Evolutionary conservation across 1,140 invertebrate genomes (phyloP), one percentile per base, ranked within the genome.

Genomic region (Apis cerana): DNA sequence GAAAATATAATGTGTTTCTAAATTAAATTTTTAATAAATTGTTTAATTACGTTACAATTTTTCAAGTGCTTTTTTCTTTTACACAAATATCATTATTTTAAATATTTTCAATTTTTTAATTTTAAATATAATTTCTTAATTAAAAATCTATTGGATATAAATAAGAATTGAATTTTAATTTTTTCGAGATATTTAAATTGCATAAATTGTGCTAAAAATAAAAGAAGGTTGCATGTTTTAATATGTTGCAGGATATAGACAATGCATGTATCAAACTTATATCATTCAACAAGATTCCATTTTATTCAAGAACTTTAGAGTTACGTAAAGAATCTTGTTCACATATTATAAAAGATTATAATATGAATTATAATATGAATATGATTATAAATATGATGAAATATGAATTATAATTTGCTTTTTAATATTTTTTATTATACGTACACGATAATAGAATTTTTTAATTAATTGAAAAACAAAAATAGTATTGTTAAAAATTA

Each of bases 151-250:
- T 43, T 33, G 2, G 2, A 10, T 52, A 5, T 19, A 23, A 8
- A 11, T 13, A 52, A 19, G 1, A 27, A 8, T 2, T 71, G 69
- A 54, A 71, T 54, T 71, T 54, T 71, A 54, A 71, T 71, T 71
- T 54, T 70, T 27, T 11, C 50, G 50, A 27, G 69, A 52, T 27
- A 71, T 23, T 27, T 17, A 4, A 27, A 27, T 10, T 54, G 10
- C 33, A 27, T 54, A 27, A 71, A 71, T 0, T 19, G 7, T 8
- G 15, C n/a, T 54, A 71, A 27, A 71, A 71, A 71, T 71, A 71
- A 71, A 54, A 71, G 69, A 71, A 71, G 50, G 50, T 71, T 54
- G 54, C 50, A 13, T n/a, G 69, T 19, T 50, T 54, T 54, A 54
- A 54, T 68, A 68, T 19, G 19, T 43, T 23, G 12, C 33, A 11